Evolutionary conservation across 2,113 vertebrate species (phyloP).

Genomic region (Melierax canorus): DNA sequence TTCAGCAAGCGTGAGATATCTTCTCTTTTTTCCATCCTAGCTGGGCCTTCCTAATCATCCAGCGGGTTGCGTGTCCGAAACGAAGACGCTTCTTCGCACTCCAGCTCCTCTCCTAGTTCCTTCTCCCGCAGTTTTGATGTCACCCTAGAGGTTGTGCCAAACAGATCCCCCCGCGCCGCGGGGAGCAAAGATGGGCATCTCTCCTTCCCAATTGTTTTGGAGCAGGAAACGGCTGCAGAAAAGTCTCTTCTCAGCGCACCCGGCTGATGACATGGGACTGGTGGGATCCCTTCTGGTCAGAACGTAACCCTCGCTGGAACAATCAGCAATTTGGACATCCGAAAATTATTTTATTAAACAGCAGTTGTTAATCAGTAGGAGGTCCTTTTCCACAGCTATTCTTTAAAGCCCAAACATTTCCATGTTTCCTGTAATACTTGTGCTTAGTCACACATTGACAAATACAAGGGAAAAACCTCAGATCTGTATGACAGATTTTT

Average conservation of each 20-base stretch:
- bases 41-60: neutral
- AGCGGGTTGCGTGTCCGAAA: neutral
- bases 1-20: neutral
- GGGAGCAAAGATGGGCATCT: neutral
- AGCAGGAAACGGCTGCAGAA: conserved; percentile 16
- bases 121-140: neutral
- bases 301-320: conserved; percentile 38
- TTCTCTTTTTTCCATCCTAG: conserved; percentile 1
- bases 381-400: conserved; percentile 54
- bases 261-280: conserved; percentile 1
- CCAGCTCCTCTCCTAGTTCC: neutral
- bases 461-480: conserved; percentile 22
- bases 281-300: conserved; percentile 40
- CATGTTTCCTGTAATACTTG: conserved; percentile 64
- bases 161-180: neutral
- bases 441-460: conserved; percentile 58
- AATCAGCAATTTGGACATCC: conserved; percentile 55
- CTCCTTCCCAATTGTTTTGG: conserved; percentile 14
- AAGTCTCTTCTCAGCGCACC: conserved; percentile 3
- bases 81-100: neutral
- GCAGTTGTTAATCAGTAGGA: conserved; percentile 55
- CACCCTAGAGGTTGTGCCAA: neutral
- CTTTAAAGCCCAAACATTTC: conserved; percentile 44
- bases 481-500: conserved; percentile 44
- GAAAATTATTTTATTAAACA: conserved; percentile 49